Conservation (phyloP, 1,140 invertebrate species). For the Cylas formicarius region DNA sequence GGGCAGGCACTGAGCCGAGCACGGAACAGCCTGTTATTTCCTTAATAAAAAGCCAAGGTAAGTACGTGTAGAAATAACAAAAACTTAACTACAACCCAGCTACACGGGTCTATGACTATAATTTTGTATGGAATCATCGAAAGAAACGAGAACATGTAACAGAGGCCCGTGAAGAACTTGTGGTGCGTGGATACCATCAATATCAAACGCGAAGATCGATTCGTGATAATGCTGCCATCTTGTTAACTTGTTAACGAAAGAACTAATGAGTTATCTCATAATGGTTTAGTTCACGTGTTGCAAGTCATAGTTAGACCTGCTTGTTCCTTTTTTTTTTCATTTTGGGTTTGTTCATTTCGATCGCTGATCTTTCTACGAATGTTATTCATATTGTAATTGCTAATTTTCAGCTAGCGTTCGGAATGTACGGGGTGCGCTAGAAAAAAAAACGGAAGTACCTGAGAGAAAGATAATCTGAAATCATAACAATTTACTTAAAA, state of each 20-base stretch:
- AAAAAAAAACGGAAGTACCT: too few species aligned
- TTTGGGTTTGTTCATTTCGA: too few species aligned
- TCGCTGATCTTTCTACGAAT: too few species aligned
- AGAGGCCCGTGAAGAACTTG: slow-evolving; percentile 21
- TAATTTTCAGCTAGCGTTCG: too few species aligned
- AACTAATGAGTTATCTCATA: slow-evolving; percentile 39
- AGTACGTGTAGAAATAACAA: slow-evolving; percentile 30
- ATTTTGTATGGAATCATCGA: slow-evolving; percentile 31
- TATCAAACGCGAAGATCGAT: slow-evolving; percentile 34
- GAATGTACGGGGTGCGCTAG: too few species aligned
- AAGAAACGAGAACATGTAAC: slow-evolving; percentile 27
- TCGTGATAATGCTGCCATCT: slow-evolving; percentile 39
- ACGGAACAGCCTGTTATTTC: slow-evolving; percentile 22
- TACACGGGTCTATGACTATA: slow-evolving; percentile 31
- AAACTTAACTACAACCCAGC: slow-evolving; percentile 28
- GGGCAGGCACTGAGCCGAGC: slow-evolving; percentile 1
- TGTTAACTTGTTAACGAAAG: slow-evolving; percentile 42
- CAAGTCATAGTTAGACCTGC: slow-evolving; percentile 37
- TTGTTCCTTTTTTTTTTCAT: too few species aligned
- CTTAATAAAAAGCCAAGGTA: slow-evolving; percentile 28
- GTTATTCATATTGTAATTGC: too few species aligned
- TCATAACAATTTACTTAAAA: too few species aligned
- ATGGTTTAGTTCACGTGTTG: slow-evolving; percentile 34
- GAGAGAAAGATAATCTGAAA: too few species aligned
- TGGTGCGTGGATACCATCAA: slow-evolving; percentile 36